Evolutionary conservation across 2,797 vertebrate species (phyloP), one percentile per base, ranked within the genome.

Genomic region (Poecilia wingei): DNA sequence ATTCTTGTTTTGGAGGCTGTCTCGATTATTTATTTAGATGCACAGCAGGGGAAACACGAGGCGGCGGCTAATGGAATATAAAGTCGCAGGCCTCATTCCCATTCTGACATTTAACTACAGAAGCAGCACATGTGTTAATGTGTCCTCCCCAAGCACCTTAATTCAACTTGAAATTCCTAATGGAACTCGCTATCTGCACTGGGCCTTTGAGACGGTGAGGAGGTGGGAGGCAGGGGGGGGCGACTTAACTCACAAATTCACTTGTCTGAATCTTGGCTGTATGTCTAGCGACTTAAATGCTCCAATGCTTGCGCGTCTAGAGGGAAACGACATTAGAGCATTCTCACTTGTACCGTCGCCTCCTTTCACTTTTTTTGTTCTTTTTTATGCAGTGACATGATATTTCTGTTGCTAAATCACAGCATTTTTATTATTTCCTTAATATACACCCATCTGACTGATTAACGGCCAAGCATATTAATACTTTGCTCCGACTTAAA

Each of bases 21-120:
- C 93, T 94, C 82, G 92, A 96, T 96, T 94, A 96, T 96, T 96
- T 97, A 96, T 94, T 95, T 96, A 96, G 94, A 93, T 91, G 87
- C 93, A 91, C 92, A 95, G 94, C 91, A 91, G 94, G 93, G 94
- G 94, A 95, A 93, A 96, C 93, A 95, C 87, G 92, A 94, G 91
- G 91, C 92, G 78, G 51, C 74, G 86, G 94, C 95, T 96, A 96
- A 94, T 95, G 94, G 94, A 94, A 91, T 95, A 96, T 95, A 95
- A 95, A 95, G 95, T 95, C 95, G 91, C 91, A 93, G 95, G 91
- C 93, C 92, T 95, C 93, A 92, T 95, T 94, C 95, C 94, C 94
- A 94, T 93, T 95, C 92, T 94, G 92, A 95, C 94, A 94, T 96
- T 96, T 95, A 96, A 94, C 93, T 95, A 92, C 90, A 95, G 94